Percentiles rank a stretch among this genome's conserved stretches.
phyloP scores from a whole-genome alignment of 2,797 vertebrate genomes.

The Typhlichthys subterraneus region DNA sequence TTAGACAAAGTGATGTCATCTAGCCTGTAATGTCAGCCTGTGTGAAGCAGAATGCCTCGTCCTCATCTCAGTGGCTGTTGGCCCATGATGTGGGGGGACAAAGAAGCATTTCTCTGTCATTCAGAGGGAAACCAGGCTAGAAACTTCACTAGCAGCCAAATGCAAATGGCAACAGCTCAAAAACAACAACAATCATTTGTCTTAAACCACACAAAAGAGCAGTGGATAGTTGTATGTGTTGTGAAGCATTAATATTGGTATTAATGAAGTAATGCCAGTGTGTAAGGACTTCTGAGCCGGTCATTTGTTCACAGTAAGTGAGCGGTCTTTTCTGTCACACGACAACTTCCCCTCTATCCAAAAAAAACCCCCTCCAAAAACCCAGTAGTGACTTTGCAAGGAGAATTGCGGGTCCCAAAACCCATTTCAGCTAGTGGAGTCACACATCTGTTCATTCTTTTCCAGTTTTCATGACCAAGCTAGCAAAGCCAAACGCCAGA shows the following conservation, averaged over 20 bases:
- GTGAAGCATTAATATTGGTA: constrained; percentile 17
- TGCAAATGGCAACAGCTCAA: constrained; percentile 61
- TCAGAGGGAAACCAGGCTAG: constrained; percentile 65
- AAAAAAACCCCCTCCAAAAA: constrained; percentile 21
- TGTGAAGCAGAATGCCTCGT: constrained; percentile 63
- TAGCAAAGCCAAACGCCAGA: constrained; percentile 60
- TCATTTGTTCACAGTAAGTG: constrained; percentile 39
- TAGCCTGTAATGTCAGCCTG: constrained; percentile 70
- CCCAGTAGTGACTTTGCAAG: constrained; percentile 37
- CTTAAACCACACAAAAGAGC: constrained; percentile 37
- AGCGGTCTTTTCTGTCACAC: constrained; percentile 45
- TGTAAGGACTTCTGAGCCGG: constrained; percentile 26
- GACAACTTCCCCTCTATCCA: constrained; percentile 6
- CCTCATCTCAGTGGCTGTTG: constrained; percentile 67
- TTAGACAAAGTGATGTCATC: constrained; percentile 79
- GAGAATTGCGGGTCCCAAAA: constrained; percentile 52
- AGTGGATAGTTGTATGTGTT: constrained; percentile 23
- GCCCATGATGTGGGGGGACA: constrained; percentile 61
- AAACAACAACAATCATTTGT: constrained; percentile 55
- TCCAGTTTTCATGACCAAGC: constrained; percentile 64
- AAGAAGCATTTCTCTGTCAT: constrained; percentile 67
- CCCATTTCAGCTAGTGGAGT: constrained; percentile 42
- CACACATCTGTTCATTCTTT: constrained; percentile 61
- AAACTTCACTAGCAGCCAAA: constrained; percentile 63
- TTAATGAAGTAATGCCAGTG: constrained; percentile 53